A percentile compares a stretch with the other conserved stretches of the same genome.
These are phyloP conservation scores for Ophiothrix spiculata DNA, from an alignment of 35 echinoderm and acorn worm genomes.

Conservation along the genomic window DNA sequence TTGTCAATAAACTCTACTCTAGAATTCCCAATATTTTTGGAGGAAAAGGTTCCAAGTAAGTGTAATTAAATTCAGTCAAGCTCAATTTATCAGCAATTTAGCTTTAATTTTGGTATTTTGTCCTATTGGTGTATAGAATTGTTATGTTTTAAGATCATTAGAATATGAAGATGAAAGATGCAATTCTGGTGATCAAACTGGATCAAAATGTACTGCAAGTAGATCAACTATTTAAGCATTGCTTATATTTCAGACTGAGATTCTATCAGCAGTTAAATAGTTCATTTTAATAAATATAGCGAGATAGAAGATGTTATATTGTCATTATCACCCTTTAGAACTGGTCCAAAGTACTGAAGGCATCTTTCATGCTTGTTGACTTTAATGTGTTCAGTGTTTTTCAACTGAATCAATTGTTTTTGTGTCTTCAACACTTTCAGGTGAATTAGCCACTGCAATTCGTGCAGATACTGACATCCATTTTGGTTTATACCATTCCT, in stretches of 20 bases:
- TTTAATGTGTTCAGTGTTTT: background rate
- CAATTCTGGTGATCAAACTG: no score
- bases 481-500: constrained; percentile 79
- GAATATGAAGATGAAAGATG: no score
- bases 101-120: no score
- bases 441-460: constrained; percentile 59
- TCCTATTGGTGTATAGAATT: no score
- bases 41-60: no score
- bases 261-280: background rate
- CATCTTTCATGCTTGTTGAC: background rate
- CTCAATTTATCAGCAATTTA: no score
- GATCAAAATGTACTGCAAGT: no score
- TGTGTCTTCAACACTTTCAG: background rate
- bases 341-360: no score
- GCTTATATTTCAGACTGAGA: background rate
- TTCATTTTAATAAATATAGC: background rate
- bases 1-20: background rate
- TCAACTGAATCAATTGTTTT: background rate
- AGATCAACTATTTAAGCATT: no score
- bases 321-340: background rate
- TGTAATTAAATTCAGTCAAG: no score
- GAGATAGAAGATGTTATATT: background rate
- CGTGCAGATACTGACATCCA: constrained; percentile 26
- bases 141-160: no score
- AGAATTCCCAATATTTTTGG: no score